A percentile compares a stretch with the other conserved stretches of the same genome.
Conservation (phyloP, 1,140 invertebrate species). For the Drosophila ogumai region DNA sequence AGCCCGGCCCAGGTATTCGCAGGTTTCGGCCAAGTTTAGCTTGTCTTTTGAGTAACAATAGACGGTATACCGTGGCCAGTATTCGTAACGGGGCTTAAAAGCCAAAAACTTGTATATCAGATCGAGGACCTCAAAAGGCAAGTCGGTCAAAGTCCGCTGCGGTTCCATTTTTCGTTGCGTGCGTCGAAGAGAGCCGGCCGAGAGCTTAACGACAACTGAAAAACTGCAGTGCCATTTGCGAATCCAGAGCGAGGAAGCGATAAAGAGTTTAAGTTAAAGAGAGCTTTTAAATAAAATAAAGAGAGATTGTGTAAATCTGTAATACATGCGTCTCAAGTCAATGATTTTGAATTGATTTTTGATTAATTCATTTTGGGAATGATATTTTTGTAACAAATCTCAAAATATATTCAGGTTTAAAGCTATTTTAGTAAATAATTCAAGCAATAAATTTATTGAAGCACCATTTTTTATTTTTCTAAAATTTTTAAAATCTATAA, state of each 20-base stretch:
- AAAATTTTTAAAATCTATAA: no score
- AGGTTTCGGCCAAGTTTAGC: background rate
- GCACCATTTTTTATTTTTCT: no score
- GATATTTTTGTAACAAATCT: background rate
- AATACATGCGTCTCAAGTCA: background rate
- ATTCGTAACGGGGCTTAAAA: background rate
- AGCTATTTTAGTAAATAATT: background rate
- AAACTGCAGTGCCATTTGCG: background rate
- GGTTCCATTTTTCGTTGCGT: background rate
- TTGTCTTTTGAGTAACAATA: background rate
- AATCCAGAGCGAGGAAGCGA: background rate
- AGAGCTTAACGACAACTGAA: background rate
- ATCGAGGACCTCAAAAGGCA: constrained; percentile 5
- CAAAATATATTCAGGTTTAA: background rate
- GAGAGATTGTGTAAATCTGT: no score
- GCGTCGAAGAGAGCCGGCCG: background rate
- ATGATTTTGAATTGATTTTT: background rate
- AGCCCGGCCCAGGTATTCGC: constrained; percentile 1
- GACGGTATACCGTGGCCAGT: no score
- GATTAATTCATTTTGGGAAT: background rate
- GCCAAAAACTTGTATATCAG: background rate
- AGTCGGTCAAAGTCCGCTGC: constrained; percentile 1
- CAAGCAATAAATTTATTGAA: no score
- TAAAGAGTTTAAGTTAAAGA: no score
- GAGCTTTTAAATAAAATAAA: no score